Conservation (phyloP, 2,888 invertebrate species). For the Drosophila fungiperda region DNA sequence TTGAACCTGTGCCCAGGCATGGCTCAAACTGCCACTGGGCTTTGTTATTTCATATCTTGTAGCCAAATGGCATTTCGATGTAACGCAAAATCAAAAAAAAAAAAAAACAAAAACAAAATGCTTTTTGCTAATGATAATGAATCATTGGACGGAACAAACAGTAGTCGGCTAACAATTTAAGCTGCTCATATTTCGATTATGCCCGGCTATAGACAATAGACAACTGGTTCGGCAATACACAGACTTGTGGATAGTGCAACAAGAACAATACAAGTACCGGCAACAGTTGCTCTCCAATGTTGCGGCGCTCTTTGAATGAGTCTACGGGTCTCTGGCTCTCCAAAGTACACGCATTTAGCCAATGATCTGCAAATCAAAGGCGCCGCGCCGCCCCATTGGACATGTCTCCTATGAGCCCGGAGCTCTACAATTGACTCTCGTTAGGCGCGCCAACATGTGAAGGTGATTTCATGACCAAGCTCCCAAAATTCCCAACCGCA, state of each 20-base stretch:
- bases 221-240: slow-evolving; percentile 35
- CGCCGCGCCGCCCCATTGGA: slow-evolving; percentile 62
- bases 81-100: slow-evolving; percentile 35
- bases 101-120: slow-evolving; percentile 47
- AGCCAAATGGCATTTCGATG: slow-evolving; percentile 71
- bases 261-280: slow-evolving; percentile 36
- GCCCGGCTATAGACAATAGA: slow-evolving; percentile 44
- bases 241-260: slow-evolving; percentile 32
- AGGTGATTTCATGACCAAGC: slow-evolving; percentile 73
- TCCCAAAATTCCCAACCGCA: slow-evolving; percentile 42
- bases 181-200: slow-evolving; percentile 61
- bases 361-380: slow-evolving; percentile 81
- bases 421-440: slow-evolving; percentile 73
- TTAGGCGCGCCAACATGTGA: slow-evolving; percentile 61
- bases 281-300: slow-evolving; percentile 38
- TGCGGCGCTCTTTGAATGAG: slow-evolving; percentile 66
- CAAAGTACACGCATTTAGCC: slow-evolving; percentile 70
- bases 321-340: slow-evolving; percentile 36
- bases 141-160: slow-evolving; percentile 66
- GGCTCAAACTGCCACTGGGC: slow-evolving; percentile 40
- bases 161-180: slow-evolving; percentile 71
- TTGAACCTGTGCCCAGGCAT: slow-evolving; percentile 24
- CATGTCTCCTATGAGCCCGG: slow-evolving; percentile 46
- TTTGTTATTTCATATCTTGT: slow-evolving; percentile 24
- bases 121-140: slow-evolving; percentile 54